These are phyloP conservation scores for Teinopalpus imperialis DNA, from an alignment of 2,888 invertebrate species.

Conservation along the genomic window DNA sequence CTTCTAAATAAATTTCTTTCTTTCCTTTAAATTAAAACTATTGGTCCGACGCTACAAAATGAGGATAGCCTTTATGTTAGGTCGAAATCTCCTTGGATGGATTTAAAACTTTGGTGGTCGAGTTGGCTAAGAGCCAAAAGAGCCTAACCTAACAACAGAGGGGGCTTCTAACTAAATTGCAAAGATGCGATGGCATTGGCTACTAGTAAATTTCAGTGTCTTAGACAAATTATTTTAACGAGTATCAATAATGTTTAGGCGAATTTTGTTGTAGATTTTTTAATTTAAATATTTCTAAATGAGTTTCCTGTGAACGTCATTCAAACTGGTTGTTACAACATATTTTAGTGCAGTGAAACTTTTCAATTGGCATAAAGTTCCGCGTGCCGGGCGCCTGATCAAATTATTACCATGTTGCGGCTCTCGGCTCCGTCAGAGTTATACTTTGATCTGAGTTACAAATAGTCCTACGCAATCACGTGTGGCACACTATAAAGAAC, in stretches of 20 bases:
- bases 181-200: conserved; percentile 16
- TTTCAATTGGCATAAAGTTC: conserved; percentile 72
- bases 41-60: conserved; percentile 14
- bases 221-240: conserved; percentile 15
- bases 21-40: too few relatives aligned
- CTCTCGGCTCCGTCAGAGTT: conserved; percentile 52
- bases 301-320: conserved; percentile 39
- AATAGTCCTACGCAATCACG: conserved; percentile 42
- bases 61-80: conserved; percentile 22
- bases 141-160: conserved; percentile 16
- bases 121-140: conserved; percentile 22
- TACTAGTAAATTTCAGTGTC: conserved; percentile 3
- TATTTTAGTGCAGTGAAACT: conserved; percentile 67
- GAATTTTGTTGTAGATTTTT: too few relatives aligned
- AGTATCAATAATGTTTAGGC: neutral
- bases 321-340: conserved; percentile 47
- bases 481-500: conserved; percentile 30
- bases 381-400: conserved; percentile 66
- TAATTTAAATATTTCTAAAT: conserved; percentile 28
- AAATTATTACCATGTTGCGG: conserved; percentile 77
- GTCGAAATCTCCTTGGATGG: conserved; percentile 21
- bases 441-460: conserved; percentile 34
- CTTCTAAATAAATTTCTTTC: too few relatives aligned
- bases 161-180: conserved; percentile 19
- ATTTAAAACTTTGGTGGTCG: conserved; percentile 21